These are phyloP conservation scores for Pyrocoelia pectoralis DNA, from an alignment of 2,888 invertebrate species.

Conservation along the genomic window DNA sequence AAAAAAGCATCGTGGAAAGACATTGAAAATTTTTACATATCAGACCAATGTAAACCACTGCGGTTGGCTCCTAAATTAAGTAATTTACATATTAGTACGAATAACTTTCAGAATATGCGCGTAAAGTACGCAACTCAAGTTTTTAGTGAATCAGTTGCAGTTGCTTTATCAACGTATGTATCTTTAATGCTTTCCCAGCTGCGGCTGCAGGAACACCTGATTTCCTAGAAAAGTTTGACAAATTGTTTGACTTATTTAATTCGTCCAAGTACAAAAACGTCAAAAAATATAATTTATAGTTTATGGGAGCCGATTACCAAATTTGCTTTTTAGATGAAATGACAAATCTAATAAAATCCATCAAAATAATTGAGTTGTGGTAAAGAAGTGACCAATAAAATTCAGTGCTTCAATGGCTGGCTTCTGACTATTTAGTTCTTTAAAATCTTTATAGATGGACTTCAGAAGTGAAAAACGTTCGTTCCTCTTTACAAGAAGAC, in stretches of 20 bases:
- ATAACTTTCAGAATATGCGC: background rate
- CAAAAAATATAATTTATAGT: conserved; percentile 1
- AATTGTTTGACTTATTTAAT: conserved; percentile 9
- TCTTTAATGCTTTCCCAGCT: conserved; percentile 2
- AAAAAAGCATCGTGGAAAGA: conserved; percentile 20
- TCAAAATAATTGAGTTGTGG: background rate
- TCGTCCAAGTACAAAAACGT: background rate
- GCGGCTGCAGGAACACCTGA: conserved; percentile 9
- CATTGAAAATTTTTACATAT: conserved; percentile 19
- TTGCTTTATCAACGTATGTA: background rate
- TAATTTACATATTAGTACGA: conserved; percentile 26
- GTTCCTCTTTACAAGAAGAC: too few relatives aligned
- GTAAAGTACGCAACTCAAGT: background rate
- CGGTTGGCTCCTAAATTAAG: conserved; percentile 25
- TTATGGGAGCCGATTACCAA: background rate
- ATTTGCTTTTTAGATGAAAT: background rate
- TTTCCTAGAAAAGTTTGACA: conserved; percentile 2
- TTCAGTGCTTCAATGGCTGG: background rate
- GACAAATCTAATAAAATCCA: background rate
- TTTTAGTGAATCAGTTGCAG: background rate
- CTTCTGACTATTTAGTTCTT: background rate
- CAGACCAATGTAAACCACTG: conserved; percentile 16
- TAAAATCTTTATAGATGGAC: too few relatives aligned
- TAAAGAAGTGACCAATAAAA: background rate
- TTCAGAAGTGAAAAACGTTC: too few relatives aligned